Conservation (phyloP, 2,888 invertebrate genomes). For the Brachycybe producta region DNA sequence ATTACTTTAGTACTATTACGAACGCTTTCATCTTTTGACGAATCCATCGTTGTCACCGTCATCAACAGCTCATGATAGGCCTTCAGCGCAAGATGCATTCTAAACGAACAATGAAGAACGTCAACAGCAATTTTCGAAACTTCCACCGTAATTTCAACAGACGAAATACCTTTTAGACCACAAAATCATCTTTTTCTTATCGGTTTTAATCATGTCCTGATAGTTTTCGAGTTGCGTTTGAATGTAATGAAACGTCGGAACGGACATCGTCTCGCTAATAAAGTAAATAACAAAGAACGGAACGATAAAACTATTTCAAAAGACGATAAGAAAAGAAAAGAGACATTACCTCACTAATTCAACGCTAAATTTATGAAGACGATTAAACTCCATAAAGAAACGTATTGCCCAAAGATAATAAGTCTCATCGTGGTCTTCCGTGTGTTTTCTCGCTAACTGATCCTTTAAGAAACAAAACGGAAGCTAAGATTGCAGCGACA, state of each 20-base stretch:
- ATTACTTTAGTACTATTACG: slow-evolving; percentile 69
- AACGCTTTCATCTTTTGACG: slow-evolving; percentile 52
- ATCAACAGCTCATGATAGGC: slow-evolving; percentile 70
- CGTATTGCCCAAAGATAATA: slow-evolving; percentile 87
- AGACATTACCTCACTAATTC: slow-evolving; percentile 68
- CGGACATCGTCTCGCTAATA: slow-evolving; percentile 87
- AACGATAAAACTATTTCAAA: neutral
- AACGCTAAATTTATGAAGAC: slow-evolving; percentile 70
- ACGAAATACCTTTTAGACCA: slow-evolving; percentile 59
- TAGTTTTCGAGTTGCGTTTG: slow-evolving; percentile 81
- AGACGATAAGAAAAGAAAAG: slow-evolving; percentile 1
- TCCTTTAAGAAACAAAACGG: too few species aligned
- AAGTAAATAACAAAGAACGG: slow-evolving; percentile 28
- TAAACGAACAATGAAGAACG: slow-evolving; percentile 1
- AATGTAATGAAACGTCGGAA: slow-evolving; percentile 83
- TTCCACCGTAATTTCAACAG: neutral
- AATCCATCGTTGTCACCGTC: slow-evolving; percentile 71
- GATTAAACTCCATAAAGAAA: slow-evolving; percentile 96
- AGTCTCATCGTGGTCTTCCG: slow-evolving; percentile 74
- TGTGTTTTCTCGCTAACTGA: slow-evolving; percentile 39
- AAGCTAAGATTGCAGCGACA: neutral
- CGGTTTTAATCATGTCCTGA: slow-evolving; percentile 65
- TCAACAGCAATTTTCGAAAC: neutral
- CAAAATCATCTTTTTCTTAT: slow-evolving; percentile 65
- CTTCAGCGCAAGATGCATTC: slow-evolving; percentile 65